Evolutionary conservation across 2,888 invertebrate species (phyloP), one percentile per base, ranked within the genome.

Genomic region (Candidula unifasciata): DNA sequence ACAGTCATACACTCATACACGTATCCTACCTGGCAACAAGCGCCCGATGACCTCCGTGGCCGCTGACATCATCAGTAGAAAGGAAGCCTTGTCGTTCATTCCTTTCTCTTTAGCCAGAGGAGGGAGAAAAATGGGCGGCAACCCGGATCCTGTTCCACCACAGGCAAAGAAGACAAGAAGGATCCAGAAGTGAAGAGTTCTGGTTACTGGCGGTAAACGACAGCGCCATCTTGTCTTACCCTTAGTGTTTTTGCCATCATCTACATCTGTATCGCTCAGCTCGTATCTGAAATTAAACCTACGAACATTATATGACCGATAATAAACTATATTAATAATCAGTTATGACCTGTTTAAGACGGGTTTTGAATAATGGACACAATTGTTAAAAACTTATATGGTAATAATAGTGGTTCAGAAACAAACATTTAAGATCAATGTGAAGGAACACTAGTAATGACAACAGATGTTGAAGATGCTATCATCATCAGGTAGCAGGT

Each of bases 71-170:
- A 88, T 87, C 18, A 89, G n/a, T 0, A 88, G 52, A 16, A 86
- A 21, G 13, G 87, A 84, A 16, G 86, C 79, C 5, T 83, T 18
- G 21, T 85, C 86, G 57, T 83, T 82, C 16, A 89, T 73, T 5
- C 84, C 85, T 35, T 85, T 80, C 18, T 88, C 88, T 33, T 85
- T 82, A 18, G 87, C 88, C 71, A 88, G 82, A 6, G 88, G 85
- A 0, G 89, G 88, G 16, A 89, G 64, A 44, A 84, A 88, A 0
- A 88, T 69, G 5, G 82, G 35, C 6, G 86, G 85, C 21, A 86
- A n/a, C 8, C 35, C 74, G 0, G 84, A 80, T 0, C 57, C 80
- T 6, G 68, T 37, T 0, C 66, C 84, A 33, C 68, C 84, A 10
- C 60, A 35, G 1, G 21, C 60, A 18, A 84, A 84, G 76, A 54